Base-by-base conservation (phyloP, 2,888 invertebrate species). In the Tanytarsus gracilentus region DNA sequence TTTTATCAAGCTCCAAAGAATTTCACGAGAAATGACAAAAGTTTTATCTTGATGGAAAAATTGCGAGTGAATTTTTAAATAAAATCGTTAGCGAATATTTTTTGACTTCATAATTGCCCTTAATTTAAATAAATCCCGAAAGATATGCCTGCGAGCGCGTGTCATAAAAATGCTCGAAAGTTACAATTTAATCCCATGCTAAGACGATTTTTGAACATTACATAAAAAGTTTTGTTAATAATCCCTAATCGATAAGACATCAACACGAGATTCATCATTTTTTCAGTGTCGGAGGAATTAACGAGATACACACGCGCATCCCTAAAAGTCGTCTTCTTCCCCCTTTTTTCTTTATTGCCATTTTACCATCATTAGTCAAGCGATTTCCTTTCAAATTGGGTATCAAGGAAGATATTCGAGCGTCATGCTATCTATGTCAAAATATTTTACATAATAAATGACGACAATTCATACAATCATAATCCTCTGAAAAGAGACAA, bases 341-440 rank as follows among this genome's bases (percentile, higher is more conserved):
- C 55, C 55, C 55, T 40, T 39, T 53, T 53, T 53, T 23, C 7
- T n/a, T n/a, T 18, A 23, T 49, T 55, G 25, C 27, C 55, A 26
- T 26, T 26, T 55, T 55, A 55, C 40, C 55, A 55, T 55, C 55
- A 55, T 55, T 55, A 55, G 55, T 55, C 36, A 55, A 55, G 16
- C 40, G 55, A 55, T 55, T 55, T 55, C 55, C 55, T 55, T 30
- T 27, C 55, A 55, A 55, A 55, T 55, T 55, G 55, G 40, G 55
- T 27, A 36, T 55, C 40, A 55, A n/a, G 40, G 11, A n/a, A 6
- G 14, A 21, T 9, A 23, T 11, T 26, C 16, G 53, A 36, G 23
- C 27, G n/a, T 36, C 53, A 39, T 18, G 53, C 39, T 53, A 55
- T 55, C 40, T 40, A 39, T 55, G 55, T 55, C 55, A 55, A 55